Evolutionary conservation across 1,140 invertebrate species (phyloP), one percentile per base, ranked within the genome.

Genomic region (Tribolium castaneum): DNA sequence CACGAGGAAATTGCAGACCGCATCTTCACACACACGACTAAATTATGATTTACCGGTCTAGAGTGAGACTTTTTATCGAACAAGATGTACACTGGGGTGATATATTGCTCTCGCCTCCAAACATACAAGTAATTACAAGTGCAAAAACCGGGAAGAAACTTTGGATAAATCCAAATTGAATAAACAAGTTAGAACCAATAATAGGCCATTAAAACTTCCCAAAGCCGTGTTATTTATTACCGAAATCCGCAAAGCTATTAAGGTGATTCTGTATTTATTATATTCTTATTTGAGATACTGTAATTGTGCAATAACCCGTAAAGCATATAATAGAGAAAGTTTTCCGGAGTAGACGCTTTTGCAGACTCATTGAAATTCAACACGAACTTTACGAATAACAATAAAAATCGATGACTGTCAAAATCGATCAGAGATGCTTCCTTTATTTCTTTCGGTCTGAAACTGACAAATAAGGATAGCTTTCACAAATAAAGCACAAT

Each of bases 341-440:
- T 76, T 76, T 22, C 54, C 35, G 52, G 50, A 77, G 34, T 77
- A 16, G 49, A n/a, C 35, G 71, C 51, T 45, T 16, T 25, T 34
- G 56, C 73, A 70, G 22, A 39, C 78, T 80, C 78, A 80, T 82
- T 81, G 80, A 78, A 72, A 81, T 83, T 83, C 82, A 81, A 80
- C 77, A 78, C 77, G 75, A 83, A 83, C 76, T 83, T 82, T 72
- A 25, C 30, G 75, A 76, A 83, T 83, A 83, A 83, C 82, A 83
- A 80, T 83, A 83, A 81, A 83, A 83, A 80, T 83, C 80, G 74
- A 83, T 79, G 77, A 79, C 59, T 80, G 80, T 80, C 77, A 81
- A 81, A 80, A 83, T 83, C 82, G 82, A 83, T 70, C 74, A 79
- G 75, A 78, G 22, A 59, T 76, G 35, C 45, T 59, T 16, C 19